Conservation (phyloP, 2,113 vertebrate species). For the Diadophis punctatus region DNA sequence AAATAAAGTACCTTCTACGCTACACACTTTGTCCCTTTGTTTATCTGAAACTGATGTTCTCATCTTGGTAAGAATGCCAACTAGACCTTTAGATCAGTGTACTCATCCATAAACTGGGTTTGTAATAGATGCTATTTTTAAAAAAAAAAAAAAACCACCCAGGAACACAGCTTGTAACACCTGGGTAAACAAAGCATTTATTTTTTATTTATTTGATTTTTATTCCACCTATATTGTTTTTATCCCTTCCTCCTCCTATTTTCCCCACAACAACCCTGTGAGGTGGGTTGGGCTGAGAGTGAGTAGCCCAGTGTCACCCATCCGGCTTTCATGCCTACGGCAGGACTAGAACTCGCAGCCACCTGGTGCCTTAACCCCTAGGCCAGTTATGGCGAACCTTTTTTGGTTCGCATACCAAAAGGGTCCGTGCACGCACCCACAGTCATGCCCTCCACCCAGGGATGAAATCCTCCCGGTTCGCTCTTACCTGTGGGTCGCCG, state of each 20-base stretch:
- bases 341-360: neutral
- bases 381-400: too few species aligned
- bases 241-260: neutral
- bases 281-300: neutral
- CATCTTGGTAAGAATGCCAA: neutral
- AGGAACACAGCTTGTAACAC: neutral
- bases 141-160: neutral
- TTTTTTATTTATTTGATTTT: neutral
- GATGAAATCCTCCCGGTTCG: too few species aligned
- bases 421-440: too few species aligned
- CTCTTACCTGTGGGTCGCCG: too few species aligned
- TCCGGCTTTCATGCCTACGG: neutral
- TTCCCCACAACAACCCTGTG: neutral
- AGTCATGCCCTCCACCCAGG: too few species aligned
- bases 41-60: neutral
- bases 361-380: neutral
- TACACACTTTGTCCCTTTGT: neutral
- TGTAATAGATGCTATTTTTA: neutral
- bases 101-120: neutral
- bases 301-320: neutral
- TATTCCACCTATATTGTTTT: neutral
- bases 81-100: neutral
- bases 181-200: neutral
- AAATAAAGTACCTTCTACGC: constrained; percentile 32
- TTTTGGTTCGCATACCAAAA: too few species aligned